Evolutionary conservation across 2,888 invertebrate genomes (phyloP), one percentile per base, ranked within the genome.

Genomic region (Hemithea aestivaria): DNA sequence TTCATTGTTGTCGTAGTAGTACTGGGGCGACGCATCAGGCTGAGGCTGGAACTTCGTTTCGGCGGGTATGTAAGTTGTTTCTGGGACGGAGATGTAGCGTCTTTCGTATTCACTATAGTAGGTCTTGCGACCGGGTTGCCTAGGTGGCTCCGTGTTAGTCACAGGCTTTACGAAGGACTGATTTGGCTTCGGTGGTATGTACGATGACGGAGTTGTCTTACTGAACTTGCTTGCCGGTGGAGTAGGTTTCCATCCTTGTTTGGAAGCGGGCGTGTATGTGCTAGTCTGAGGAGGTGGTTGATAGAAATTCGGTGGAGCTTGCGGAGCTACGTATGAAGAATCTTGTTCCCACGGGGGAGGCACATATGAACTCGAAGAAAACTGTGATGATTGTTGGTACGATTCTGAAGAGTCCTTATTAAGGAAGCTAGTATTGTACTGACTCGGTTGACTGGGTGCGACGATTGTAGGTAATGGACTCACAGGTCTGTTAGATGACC

Each of bases 281-380:
- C 50, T 61, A 4, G 62, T 50, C 31, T 67, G 45, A 21, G 64
- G 66, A n/a, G 74, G 61, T 20, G 77, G 66, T 51, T 81, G 73
- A 31, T 74, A 80, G 44, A 66, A 76, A 33, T 62, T 73, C 45
- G 76, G 73, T 21, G 62, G 65, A 29, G 66, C 69, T 25, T 73
- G 70, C n/a, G 41, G 41, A 10, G 66, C 56, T 21, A 70, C 67
- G 40, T 83, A 85, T 26, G 61, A 66, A 8, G 74, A 58, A 44
- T 83, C 84, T 46, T 85, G 85, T 53, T 87, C 87, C 87, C 87
- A 87, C 7, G 87, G 87, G 23, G 87, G 87, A 36, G 87, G 87
- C 4, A 87, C 82, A 42, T 87, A 87, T 12, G 79, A 74, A 7
- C 83, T 71, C 10, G 80, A 73, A n/a, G 81, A 73, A 12, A 75